phyloP scores from a whole-genome alignment of 2,888 invertebrate species.

The Mystacides longicornis region DNA sequence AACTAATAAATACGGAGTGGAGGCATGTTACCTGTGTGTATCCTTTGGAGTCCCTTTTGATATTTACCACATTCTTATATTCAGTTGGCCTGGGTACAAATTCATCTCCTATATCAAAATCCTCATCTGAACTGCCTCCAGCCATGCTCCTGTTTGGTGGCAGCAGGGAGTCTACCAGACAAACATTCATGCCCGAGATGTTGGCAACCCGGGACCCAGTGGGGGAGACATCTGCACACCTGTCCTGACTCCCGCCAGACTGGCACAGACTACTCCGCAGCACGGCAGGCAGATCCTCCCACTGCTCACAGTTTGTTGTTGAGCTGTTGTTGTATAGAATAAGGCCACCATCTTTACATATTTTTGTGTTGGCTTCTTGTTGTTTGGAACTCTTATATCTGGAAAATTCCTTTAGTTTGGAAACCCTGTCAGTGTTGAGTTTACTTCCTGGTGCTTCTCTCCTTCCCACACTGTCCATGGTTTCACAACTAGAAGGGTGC shows the following conservation, averaged over 20 bases:
- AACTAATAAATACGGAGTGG: too few relatives aligned
- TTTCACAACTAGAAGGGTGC: too few relatives aligned
- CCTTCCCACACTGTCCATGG: too few relatives aligned
- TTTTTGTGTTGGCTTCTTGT: not conserved
- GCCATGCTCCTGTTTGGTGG: not conserved
- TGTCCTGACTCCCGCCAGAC: not conserved
- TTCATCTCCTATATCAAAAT: slow-evolving; percentile 32
- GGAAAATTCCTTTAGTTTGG: not conserved
- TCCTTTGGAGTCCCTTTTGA: slow-evolving; percentile 15
- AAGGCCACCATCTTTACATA: slow-evolving; percentile 3
- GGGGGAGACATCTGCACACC: not conserved
- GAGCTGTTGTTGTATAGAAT: not conserved
- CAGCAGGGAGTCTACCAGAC: slow-evolving; percentile 41
- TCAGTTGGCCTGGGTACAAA: not conserved
- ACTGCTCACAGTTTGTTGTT: not conserved
- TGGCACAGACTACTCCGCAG: not conserved
- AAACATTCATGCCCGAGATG: slow-evolving; percentile 47
- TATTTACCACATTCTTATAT: not conserved
- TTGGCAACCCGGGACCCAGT: slow-evolving; percentile 29
- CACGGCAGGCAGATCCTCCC: not conserved
- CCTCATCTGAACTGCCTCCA: slow-evolving; percentile 35
- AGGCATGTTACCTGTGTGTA: slow-evolving; percentile 11
- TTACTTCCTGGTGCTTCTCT: too few relatives aligned
- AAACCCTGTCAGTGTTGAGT: not conserved
- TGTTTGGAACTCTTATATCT: not conserved